Conservation (phyloP, 2,113 vertebrate species). For the Nothobranchius furzeri region DNA sequence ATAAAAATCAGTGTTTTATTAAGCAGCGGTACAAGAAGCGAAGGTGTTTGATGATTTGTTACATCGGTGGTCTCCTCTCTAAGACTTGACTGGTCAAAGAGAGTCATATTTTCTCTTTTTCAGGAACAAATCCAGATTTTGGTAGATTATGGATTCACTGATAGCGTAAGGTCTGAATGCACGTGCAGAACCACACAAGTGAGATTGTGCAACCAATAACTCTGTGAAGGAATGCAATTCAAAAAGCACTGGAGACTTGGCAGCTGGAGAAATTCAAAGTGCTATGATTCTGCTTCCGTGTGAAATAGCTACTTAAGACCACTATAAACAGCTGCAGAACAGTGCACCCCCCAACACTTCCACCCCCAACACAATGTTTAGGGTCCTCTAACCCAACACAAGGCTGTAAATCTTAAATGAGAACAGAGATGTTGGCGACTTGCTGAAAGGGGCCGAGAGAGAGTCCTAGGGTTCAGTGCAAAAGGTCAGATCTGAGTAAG, state of each 20-base stretch:
- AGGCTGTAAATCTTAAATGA: conserved; percentile 79
- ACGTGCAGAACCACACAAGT: conserved; percentile 25
- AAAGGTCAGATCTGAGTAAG: conserved; percentile 74
- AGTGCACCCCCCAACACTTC: conserved; percentile 56
- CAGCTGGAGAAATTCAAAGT: conserved; percentile 76
- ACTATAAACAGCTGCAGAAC: conserved; percentile 82
- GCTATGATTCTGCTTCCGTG: conserved; percentile 76
- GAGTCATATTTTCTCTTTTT: conserved; percentile 12
- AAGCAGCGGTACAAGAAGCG: background rate
- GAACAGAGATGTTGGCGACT: conserved; percentile 73
- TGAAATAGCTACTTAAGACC: conserved; percentile 82
- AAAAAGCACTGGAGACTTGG: conserved; percentile 60
- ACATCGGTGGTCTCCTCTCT: conserved; percentile 6
- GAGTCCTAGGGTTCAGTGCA: conserved; percentile 70
- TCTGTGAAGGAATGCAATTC: conserved; percentile 59
- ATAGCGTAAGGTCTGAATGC: conserved; percentile 6
- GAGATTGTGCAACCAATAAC: conserved; percentile 44
- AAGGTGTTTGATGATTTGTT: conserved; percentile 14
- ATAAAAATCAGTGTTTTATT: conserved; percentile 24
- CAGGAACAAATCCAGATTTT: conserved; percentile 3
- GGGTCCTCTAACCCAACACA: conserved; percentile 39
- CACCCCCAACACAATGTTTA: conserved; percentile 5
- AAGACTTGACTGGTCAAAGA: conserved; percentile 9
- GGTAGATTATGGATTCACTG: conserved; percentile 8
- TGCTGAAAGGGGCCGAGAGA: conserved; percentile 78